A percentile compares a stretch with the other conserved stretches of the same genome.
Evolutionary conservation across 2,888 invertebrate genomes (phyloP).

Genomic region (Amiota minor): DNA sequence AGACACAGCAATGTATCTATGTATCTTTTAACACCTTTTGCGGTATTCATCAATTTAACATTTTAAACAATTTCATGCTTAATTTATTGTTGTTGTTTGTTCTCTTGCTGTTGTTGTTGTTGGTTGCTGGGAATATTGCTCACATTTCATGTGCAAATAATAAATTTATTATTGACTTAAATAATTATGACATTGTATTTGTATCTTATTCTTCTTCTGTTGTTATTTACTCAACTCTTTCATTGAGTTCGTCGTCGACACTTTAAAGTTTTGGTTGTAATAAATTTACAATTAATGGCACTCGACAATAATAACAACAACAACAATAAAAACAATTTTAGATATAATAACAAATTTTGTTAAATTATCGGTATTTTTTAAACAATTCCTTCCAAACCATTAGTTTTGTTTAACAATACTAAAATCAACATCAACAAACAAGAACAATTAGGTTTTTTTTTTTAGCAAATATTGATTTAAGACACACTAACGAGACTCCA

Average conservation of each 20-base stretch:
- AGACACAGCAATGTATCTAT: no score
- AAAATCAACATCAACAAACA: no score
- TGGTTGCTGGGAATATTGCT: slow-evolving; percentile 6
- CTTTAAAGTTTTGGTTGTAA: slow-evolving; percentile 43
- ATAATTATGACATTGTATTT: slow-evolving; percentile 58
- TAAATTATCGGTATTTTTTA: slow-evolving; percentile 36
- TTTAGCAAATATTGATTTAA: slow-evolving; percentile 43
- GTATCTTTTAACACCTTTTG: slow-evolving; percentile 11
- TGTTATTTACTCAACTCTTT: slow-evolving; percentile 12
- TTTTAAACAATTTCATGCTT: slow-evolving; percentile 56
- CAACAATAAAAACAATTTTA: not conserved
- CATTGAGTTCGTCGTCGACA: not conserved
- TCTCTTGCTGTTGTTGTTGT: no score
- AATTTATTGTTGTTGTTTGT: slow-evolving; percentile 45
- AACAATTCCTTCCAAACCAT: slow-evolving; percentile 21
- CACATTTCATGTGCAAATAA: slow-evolving; percentile 34
- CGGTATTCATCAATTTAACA: slow-evolving; percentile 28
- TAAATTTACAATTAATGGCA: slow-evolving; percentile 30
- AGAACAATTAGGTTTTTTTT: slow-evolving; percentile 38
- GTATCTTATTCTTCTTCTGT: slow-evolving; percentile 33
- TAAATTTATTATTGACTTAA: slow-evolving; percentile 47
- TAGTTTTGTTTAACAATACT: no score
- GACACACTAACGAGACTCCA: slow-evolving; percentile 30
- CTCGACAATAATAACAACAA: slow-evolving; percentile 35
- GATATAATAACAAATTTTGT: not conserved